phyloP scores from a whole-genome alignment of 2,797 vertebrate genomes.

The Rhabdomys pumilio region DNA sequence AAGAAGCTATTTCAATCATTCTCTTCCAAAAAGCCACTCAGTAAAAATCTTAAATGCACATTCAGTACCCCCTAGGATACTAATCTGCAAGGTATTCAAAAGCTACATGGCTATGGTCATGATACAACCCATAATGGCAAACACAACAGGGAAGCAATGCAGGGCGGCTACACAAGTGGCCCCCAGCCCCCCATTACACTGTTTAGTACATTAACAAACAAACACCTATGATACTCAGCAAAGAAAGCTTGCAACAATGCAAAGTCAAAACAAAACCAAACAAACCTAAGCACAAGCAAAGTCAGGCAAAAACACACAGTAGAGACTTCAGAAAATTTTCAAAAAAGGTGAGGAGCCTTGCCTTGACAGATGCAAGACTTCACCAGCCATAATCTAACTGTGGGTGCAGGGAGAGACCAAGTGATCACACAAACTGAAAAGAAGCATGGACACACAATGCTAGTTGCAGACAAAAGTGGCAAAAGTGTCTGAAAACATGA shows the following conservation, averaged over 20 bases:
- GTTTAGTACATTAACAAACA: neutral
- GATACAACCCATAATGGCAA: neutral
- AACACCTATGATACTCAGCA: neutral
- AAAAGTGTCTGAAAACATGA: neutral
- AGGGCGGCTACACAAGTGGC: neutral
- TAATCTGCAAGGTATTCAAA: constrained; percentile 37
- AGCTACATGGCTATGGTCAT: neutral
- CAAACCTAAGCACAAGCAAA: neutral
- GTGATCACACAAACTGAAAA: neutral
- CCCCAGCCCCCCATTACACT: neutral
- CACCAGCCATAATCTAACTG: neutral
- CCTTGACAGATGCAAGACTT: neutral
- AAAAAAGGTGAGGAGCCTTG: constrained; percentile 6
- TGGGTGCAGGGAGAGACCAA: neutral
- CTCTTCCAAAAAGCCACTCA: constrained; percentile 3
- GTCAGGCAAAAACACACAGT: neutral
- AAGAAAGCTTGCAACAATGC: neutral
- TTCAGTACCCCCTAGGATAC: constrained; percentile 26
- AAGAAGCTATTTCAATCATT: neutral
- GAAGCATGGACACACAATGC: neutral
- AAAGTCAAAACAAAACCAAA: neutral
- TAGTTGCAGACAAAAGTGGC: neutral
- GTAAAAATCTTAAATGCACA: neutral
- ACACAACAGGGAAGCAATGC: neutral
- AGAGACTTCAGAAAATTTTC: neutral